A percentile compares a stretch with the other conserved stretches of the same genome.
These are phyloP conservation scores for Heterohyrax brucei DNA, from an alignment of 2,797 vertebrate species.

Conservation along the genomic window DNA sequence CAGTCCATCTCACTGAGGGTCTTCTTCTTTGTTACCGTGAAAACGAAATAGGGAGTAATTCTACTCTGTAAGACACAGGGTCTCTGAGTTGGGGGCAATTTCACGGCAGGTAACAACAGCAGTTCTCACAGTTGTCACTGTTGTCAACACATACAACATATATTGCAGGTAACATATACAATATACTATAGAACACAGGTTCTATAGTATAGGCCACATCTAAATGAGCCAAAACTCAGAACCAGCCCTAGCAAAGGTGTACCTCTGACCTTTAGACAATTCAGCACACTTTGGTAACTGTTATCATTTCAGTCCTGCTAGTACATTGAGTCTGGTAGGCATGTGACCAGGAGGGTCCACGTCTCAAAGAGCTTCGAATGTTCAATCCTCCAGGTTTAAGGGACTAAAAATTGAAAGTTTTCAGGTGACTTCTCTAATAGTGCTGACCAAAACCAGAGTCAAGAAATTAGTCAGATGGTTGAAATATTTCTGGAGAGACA, in stretches of 20 bases:
- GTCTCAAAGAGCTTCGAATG: not conserved
- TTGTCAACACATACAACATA: too few relatives aligned
- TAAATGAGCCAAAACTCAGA: conserved; percentile 12
- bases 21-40: not conserved
- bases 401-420: conserved; percentile 6
- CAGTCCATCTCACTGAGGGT: too few relatives aligned
- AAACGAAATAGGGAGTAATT: not conserved
- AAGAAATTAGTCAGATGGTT: not conserved
- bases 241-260: not conserved
- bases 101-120: not conserved
- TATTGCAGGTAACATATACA: too few relatives aligned
- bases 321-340: not conserved
- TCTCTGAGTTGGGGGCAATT: not conserved
- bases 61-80: not conserved
- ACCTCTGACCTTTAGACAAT: not conserved
- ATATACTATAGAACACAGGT: not conserved
- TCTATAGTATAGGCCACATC: not conserved
- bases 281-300: not conserved
- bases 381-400: conserved; percentile 6
- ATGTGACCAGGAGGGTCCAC: not conserved
- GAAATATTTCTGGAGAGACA: not conserved
- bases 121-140: not conserved
- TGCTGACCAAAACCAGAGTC: not conserved
- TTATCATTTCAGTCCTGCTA: not conserved
- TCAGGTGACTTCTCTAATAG: conserved; percentile 6